These are phyloP conservation scores for Trissoscelio sp. DNA, from an alignment of 2,888 invertebrate genomes.

Conservation along the genomic window DNA sequence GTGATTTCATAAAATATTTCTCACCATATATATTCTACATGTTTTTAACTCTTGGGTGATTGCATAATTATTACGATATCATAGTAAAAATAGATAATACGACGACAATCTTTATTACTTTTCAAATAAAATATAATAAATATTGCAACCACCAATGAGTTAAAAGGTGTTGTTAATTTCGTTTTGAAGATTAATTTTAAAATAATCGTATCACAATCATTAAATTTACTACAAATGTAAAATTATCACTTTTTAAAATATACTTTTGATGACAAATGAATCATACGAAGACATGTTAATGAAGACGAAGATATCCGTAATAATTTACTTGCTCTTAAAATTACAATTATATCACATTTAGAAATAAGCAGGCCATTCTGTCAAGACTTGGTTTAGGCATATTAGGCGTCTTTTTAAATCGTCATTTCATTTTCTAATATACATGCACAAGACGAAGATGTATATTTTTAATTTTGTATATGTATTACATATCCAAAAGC, in stretches of 20 bases:
- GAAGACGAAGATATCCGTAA: background rate
- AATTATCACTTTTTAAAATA: background rate
- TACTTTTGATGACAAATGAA: background rate
- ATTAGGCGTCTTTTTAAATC: constrained; percentile 63
- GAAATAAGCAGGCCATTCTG: constrained; percentile 50
- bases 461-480: constrained; percentile 1
- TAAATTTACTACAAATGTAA: background rate
- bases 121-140: background rate
- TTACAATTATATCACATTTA: constrained; percentile 77
- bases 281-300: background rate
- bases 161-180: background rate
- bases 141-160: background rate
- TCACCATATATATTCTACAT: background rate
- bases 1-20: constrained; percentile 17
- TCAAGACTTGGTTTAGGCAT: constrained; percentile 51
- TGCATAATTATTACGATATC: background rate
- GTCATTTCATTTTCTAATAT: constrained; percentile 3
- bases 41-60: background rate
- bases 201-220: background rate
- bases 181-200: background rate
- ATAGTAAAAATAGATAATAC: background rate
- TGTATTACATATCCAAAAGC: constrained; percentile 22
- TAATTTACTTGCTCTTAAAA: constrained; percentile 12
- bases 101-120: background rate
- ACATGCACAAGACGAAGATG: background rate